Base-by-base conservation (phyloP, 2,113 vertebrate genomes). In the Prietella phreatophila region DNA sequence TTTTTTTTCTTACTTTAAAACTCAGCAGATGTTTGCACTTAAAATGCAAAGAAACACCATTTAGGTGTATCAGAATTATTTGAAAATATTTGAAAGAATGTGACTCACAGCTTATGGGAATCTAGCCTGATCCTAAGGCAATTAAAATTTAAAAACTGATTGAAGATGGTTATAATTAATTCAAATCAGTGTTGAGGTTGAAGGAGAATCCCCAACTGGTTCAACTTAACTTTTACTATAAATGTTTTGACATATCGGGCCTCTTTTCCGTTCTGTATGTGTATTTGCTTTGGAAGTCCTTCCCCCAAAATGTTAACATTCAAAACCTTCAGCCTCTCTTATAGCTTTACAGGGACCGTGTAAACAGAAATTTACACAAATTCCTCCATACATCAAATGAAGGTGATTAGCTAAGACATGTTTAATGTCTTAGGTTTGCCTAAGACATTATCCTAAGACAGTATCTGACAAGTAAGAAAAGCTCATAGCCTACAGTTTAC, bases 21-120 rank as follows among this genome's bases (percentile, higher is more conserved):
- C 73, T 27, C 89, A 63, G 86, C 93, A 94, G 91, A 94, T 95
- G 93, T 94, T 93, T 93, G 90, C 91, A 92, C 93, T 95, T 93
- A 85, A 87, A 93, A 93, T 92, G 92, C 91, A 92, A 92, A 93
- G 91, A 95, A 94, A 94, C 94, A 94, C 93, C 93, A 94, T 94
- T 93, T 27, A 88, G 87, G 88, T 88, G 91, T 92, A 91, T 86
- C 88, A 90, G 63, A 89, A 91, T 93, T 90, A 86, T 92, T 93
- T 92, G 92, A 91, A 93, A 92, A 92, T 93, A 93, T 92, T 50
- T 78, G 11, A 50, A 75, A 17, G 10, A 30, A 81, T 58, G 8
- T 2, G 7, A 58, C 33, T 10, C 53, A 58, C 15, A 79, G 13
- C 25, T n/a, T 88, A 91, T 75, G 85, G 91, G 92, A 92, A 92